Evolutionary conservation across 2,888 invertebrate genomes (phyloP).

Genomic region (Leptinotarsa tumamoca): DNA sequence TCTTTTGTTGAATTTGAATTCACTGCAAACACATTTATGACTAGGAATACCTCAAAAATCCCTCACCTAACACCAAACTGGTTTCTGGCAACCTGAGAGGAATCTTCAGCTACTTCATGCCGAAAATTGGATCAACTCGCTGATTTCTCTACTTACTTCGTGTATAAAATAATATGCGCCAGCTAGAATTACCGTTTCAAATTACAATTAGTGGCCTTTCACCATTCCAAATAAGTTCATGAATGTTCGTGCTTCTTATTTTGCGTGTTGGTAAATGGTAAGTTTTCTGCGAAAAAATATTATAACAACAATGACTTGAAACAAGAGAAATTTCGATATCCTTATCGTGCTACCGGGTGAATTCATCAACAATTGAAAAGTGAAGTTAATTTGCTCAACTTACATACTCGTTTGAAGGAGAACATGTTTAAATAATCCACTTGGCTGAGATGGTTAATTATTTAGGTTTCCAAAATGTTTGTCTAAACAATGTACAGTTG

Average conservation of each 20-base stretch:
- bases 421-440: background rate
- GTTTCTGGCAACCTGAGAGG: background rate
- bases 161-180: background rate
- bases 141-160: background rate
- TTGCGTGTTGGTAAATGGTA: conserved; percentile 22
- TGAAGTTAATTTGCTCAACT: background rate
- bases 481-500: too few relatives aligned
- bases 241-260: conserved; percentile 19
- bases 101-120: too few relatives aligned
- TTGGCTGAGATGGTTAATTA: too few relatives aligned
- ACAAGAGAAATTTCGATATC: conserved; percentile 14
- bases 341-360: background rate
- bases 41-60: background rate
- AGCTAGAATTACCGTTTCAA: background rate
- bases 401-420: background rate
- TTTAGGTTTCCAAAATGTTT: too few relatives aligned
- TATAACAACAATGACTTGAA: conserved; percentile 5
- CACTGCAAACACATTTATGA: too few relatives aligned
- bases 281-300: conserved; percentile 5
- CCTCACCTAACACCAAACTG: background rate
- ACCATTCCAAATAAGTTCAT: conserved; percentile 8
- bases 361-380: background rate
- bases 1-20: too few relatives aligned
- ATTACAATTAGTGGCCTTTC: conserved; percentile 15
- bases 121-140: too few relatives aligned